Conservation (phyloP, 2,113 vertebrate species). For the Pteropus alecto region DNA sequence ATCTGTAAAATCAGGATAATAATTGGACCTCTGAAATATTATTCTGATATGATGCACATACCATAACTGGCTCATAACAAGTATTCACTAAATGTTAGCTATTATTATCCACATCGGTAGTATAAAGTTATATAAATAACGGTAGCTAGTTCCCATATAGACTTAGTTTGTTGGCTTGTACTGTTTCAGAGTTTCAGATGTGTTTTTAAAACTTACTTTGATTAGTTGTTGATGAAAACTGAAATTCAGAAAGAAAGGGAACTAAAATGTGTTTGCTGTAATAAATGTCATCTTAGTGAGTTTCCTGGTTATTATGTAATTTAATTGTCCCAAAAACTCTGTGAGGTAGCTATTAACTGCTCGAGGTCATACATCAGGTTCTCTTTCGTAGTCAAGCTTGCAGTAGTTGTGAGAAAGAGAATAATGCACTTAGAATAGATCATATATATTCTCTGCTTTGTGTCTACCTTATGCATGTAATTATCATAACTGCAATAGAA, state of each 20-base stretch:
- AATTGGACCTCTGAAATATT: background rate
- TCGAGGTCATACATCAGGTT: background rate
- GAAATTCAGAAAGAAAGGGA: background rate
- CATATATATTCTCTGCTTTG: background rate
- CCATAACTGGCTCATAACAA: background rate
- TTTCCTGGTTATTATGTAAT: background rate
- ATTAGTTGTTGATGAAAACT: background rate
- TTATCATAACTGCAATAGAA: background rate
- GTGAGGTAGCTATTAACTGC: background rate
- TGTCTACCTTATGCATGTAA: background rate
- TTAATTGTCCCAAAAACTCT: background rate
- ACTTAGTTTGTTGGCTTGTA: background rate
- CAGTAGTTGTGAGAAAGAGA: background rate
- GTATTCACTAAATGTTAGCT: background rate
- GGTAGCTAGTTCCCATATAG: background rate
- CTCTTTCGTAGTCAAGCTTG: background rate
- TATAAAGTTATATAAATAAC: background rate
- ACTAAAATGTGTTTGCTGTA: background rate
- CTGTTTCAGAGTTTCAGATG: background rate
- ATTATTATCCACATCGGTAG: background rate
- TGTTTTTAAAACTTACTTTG: background rate
- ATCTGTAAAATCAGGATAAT: background rate
- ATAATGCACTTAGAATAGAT: background rate
- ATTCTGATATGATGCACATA: background rate
- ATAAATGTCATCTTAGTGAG: background rate